Base-by-base conservation (phyloP, 92 coral and sea anemone species). In the Porites cylindrica region DNA sequence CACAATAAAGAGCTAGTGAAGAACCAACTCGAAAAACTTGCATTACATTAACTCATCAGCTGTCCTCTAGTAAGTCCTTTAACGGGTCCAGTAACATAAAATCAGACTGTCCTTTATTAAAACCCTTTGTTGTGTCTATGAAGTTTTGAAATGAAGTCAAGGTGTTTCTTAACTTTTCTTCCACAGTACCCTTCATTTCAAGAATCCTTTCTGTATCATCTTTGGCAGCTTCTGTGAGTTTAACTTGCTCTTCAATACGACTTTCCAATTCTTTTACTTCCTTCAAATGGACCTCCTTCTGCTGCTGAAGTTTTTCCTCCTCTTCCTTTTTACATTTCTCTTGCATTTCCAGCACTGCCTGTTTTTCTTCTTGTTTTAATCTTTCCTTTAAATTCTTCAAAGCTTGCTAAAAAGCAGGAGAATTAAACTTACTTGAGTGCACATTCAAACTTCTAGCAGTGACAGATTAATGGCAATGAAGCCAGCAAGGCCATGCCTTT, bases 81-180 rank as follows among this genome's bases (percentile, higher is more conserved):
- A 85, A 70, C 1, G 89, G 89, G 10, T 85, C 91, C 10, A 89
- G 87, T 17, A 92, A 76, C 81, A 97, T 68, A 66, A 90, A 97
- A 51, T 97, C 98, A 2, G 98, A 90, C 65, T 97, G 98, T 26
- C 99, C 99, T 54, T 92, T 83, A 2, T 94, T 88, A 69, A 97
- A 97, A 16, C 97, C 96, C 51, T 91, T 91, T 14, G 99, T 96
- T 24, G 94, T 83, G 81, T 97, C 95, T 61, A 97, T 93, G 85
- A 97, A 97, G 43, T 88, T 73, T 75, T 97, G 99, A 79, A 97
- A 97, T 54, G 95, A 91, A 8, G 84, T 70, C 14, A 88, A 79
- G 23, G 96, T 91, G 75, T 77, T 88, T 59, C 89, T 92, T 21
- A 97, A 77, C 83, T 90, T 90, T 70, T 87, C 91, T 65, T 91